These are phyloP conservation scores for Progne subis DNA, from an alignment of 2,113 vertebrate genomes.

Conservation along the genomic window DNA sequence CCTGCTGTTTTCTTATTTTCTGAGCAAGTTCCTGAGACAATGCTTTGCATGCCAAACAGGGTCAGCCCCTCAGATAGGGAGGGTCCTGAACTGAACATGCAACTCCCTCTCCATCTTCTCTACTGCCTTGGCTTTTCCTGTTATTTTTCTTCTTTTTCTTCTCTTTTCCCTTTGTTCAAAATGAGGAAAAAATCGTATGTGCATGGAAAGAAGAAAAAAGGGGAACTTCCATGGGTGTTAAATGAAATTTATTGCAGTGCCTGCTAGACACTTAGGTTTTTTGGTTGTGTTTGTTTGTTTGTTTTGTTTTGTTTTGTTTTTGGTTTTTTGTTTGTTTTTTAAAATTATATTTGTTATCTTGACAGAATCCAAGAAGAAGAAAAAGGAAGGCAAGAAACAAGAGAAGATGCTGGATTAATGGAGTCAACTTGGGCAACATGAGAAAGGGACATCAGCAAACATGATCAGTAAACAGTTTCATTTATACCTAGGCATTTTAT, in stretches of 20 bases:
- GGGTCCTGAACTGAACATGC: neutral
- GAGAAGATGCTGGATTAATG: conserved; percentile 82
- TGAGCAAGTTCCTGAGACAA: conserved; percentile 40
- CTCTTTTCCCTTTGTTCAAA: neutral
- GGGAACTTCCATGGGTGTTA: neutral
- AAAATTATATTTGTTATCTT: neutral
- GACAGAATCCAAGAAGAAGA: conserved; percentile 85
- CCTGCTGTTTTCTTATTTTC: conserved; percentile 46
- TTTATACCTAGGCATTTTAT: conserved; percentile 80
- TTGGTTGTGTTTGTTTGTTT: too few relatives aligned
- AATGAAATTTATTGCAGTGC: neutral
- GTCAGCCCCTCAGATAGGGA: neutral
- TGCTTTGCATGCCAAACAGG: conserved; percentile 33
- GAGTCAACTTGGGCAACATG: neutral
- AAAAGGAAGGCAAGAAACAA: conserved; percentile 85
- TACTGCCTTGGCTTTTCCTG: neutral
- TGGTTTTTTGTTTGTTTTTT: neutral
- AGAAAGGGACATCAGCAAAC: conserved; percentile 66
- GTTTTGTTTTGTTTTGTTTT: too few relatives aligned
- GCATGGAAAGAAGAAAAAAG: neutral
- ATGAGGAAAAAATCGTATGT: neutral
- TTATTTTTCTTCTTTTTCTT: neutral
- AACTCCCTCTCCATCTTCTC: neutral
- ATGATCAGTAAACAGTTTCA: conserved; percentile 73
- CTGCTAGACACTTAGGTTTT: neutral